These are phyloP conservation scores for Ecliptopera silaceata DNA, from an alignment of 2,888 invertebrate species.

Conservation along the genomic window DNA sequence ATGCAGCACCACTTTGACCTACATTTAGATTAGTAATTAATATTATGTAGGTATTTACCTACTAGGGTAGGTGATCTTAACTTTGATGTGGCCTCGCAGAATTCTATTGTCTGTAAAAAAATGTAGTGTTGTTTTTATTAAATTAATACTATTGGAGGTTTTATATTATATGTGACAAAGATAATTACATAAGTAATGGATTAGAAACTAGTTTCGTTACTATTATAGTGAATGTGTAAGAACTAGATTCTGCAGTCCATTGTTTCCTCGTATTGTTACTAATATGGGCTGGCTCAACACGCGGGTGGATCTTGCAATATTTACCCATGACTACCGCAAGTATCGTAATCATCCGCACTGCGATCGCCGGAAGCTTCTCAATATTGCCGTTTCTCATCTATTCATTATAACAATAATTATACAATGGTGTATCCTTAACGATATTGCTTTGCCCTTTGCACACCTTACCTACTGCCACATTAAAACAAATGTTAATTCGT, in stretches of 20 bases:
- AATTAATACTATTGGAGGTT: not conserved
- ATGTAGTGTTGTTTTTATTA: too few relatives aligned
- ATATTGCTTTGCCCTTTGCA: constrained; percentile 40
- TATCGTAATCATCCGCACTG: constrained; percentile 61
- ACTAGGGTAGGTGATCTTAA: not conserved
- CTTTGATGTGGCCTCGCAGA: not conserved
- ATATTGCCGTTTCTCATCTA: constrained; percentile 47
- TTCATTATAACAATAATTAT: constrained; percentile 43
- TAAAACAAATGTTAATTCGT: constrained; percentile 21
- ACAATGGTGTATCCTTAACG: constrained; percentile 37
- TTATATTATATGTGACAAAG: not conserved
- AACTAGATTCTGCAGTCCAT: constrained; percentile 44
- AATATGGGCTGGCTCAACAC: constrained; percentile 44
- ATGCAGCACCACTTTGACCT: constrained; percentile 5
- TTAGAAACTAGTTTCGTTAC: too few relatives aligned
- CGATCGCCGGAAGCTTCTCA: constrained; percentile 54
- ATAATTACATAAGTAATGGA: not conserved
- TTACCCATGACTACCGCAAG: constrained; percentile 49
- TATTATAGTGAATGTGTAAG: constrained; percentile 13
- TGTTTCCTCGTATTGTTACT: constrained; percentile 55
- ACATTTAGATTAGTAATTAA: constrained; percentile 1
- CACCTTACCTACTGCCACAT: constrained; percentile 41
- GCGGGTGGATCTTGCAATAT: constrained; percentile 57
- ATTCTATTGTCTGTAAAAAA: not conserved
- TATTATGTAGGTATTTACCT: too few relatives aligned